phyloP scores from a whole-genome alignment of 2,797 vertebrate species.

The Echeneis naucrates region DNA sequence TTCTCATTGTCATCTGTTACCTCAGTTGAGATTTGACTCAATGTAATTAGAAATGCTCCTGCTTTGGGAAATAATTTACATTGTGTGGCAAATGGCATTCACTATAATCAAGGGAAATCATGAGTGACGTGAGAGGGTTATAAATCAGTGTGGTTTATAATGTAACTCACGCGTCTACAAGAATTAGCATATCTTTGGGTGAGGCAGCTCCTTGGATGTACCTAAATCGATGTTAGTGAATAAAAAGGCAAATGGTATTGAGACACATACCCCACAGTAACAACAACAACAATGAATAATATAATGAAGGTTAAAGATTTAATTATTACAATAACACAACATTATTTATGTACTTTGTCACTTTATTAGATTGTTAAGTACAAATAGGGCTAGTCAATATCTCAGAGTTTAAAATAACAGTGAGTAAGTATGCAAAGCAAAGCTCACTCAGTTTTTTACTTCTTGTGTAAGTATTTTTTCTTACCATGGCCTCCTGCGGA shows the following conservation, averaged over 20 bases:
- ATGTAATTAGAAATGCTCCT: slow-evolving; percentile 47
- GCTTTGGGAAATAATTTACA: slow-evolving; percentile 50
- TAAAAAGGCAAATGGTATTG: slow-evolving; percentile 22
- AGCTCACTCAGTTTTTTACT: no score
- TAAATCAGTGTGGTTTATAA: slow-evolving; percentile 56
- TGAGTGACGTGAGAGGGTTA: slow-evolving; percentile 41
- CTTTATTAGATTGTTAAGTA: no score
- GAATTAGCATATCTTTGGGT: slow-evolving; percentile 99
- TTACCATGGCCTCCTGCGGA: slow-evolving; percentile 97
- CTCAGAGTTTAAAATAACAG: background rate
- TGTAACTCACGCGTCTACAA: slow-evolving; percentile 96
- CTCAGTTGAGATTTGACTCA: slow-evolving; percentile 36
- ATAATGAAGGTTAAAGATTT: background rate
- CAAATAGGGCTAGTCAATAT: background rate
- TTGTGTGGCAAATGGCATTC: slow-evolving; percentile 43
- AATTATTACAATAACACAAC: background rate
- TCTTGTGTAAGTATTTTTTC: slow-evolving; percentile 31
- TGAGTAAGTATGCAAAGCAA: no score
- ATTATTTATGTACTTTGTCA: background rate
- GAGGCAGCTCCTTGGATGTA: slow-evolving; percentile 99
- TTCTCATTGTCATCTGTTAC: slow-evolving; percentile 34
- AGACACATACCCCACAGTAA: slow-evolving; percentile 9
- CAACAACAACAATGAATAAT: background rate
- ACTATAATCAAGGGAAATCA: slow-evolving; percentile 61
- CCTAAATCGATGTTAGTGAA: slow-evolving; percentile 80